Evolutionary conservation across 2,797 vertebrate species (phyloP).

Genomic region (Zenarchopterus dispar): DNA sequence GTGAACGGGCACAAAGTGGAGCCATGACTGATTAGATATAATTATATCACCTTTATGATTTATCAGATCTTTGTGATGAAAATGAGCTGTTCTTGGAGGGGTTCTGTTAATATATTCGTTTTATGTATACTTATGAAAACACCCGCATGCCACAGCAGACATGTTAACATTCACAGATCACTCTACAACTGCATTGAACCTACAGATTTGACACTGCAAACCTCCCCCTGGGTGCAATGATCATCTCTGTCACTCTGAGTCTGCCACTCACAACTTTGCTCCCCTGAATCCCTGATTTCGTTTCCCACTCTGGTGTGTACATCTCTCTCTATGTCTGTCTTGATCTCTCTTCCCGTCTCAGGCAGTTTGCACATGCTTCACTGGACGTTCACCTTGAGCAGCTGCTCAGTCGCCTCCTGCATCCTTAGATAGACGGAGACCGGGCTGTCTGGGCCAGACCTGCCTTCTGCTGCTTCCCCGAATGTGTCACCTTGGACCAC

Average conservation of each 20-base stretch:
- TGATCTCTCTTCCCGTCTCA: conserved; percentile 15
- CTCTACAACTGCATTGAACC: conserved; percentile 19
- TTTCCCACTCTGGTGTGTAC: neutral
- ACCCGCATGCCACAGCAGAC: neutral
- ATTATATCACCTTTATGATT: neutral
- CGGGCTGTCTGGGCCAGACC: conserved; percentile 49
- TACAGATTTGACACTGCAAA: neutral
- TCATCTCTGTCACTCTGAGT: conserved; percentile 20
- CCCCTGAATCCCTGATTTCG: conserved; percentile 32
- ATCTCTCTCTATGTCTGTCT: conserved; percentile 23
- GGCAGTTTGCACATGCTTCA: conserved; percentile 50
- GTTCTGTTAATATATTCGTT: neutral
- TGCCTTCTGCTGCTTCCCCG: conserved; percentile 56
- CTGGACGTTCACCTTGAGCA: conserved; percentile 69
- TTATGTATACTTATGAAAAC: neutral
- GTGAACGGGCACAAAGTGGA: conserved; percentile 8
- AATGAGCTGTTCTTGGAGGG: neutral
- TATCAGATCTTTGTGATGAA: neutral
- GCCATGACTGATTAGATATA: neutral
- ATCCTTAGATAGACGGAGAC: conserved; percentile 58
- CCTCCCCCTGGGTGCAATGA: conserved; percentile 23
- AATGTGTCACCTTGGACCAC: conserved; percentile 52
- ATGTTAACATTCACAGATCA: conserved; percentile 19
- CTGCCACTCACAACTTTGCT: conserved; percentile 24
- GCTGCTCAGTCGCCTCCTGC: conserved; percentile 56